Percentiles rank a stretch among this genome's conserved stretches.
phyloP scores from a whole-genome alignment of 2,797 vertebrate genomes.

The Gephyroberyx darwinii region DNA sequence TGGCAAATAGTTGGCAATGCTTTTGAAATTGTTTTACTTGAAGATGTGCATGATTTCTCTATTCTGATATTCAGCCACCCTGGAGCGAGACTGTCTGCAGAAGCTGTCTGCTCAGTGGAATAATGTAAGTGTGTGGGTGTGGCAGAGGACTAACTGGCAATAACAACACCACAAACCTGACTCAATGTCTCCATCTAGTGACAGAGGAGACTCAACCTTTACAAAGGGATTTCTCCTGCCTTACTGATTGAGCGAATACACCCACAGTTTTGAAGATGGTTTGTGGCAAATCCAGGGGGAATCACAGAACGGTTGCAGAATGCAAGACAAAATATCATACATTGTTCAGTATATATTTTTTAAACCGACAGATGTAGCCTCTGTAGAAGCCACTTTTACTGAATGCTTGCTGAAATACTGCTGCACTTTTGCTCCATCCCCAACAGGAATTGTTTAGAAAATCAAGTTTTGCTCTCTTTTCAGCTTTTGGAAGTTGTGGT shows the following conservation, averaged over 20 bases:
- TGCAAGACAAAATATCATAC: too few relatives aligned
- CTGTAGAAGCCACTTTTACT: neutral
- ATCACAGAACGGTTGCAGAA: too few relatives aligned
- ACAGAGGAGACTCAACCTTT: neutral
- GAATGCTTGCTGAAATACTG: neutral
- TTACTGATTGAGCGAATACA: too few relatives aligned
- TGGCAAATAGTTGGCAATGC: constrained; percentile 3
- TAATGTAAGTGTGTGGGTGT: constrained; percentile 71
- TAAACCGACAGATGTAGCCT: neutral
- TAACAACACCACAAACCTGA: constrained; percentile 12
- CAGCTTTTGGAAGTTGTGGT: too few relatives aligned
- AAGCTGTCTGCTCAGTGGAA: constrained; percentile 64
- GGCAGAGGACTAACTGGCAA: constrained; percentile 55
- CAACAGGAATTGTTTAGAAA: too few relatives aligned
- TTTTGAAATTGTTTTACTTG: constrained; percentile 40
- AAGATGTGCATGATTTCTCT: constrained; percentile 56
- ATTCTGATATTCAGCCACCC: constrained; percentile 52
- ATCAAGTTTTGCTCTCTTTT: neutral
- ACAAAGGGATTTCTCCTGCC: neutral
- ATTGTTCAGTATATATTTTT: too few relatives aligned
- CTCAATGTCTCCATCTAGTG: constrained; percentile 70
- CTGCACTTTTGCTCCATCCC: neutral
- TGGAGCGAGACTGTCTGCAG: constrained; percentile 56
- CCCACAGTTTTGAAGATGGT: neutral
- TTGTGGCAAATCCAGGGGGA: neutral